Evolutionary conservation across 2,797 vertebrate genomes (phyloP), one percentile per base, ranked within the genome.

Genomic region (Avahi laniger): DNA sequence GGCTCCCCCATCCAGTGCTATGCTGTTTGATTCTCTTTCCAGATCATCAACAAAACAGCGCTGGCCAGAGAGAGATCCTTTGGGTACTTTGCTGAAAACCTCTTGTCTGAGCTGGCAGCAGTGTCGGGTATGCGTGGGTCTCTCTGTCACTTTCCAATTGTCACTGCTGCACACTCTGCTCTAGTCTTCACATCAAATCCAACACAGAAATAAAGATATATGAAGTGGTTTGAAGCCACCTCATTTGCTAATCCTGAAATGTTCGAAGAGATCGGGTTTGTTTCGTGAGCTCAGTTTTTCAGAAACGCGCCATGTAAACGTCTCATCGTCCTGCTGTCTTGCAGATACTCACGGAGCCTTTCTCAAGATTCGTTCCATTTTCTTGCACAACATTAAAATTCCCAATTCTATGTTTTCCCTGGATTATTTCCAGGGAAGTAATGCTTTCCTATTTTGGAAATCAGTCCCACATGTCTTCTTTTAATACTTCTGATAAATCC

Each of bases 371-470:
- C 91, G 84, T 92, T 96, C 88, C 94, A 83, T 95, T 97, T 96
- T 97, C 95, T 97, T 97, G 93, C 90, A 97, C 97, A 97, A 97
- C 93, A 94, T 93, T 97, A 92, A 94, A 97, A 97, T 94, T 96
- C 90, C 97, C 89, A 93, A 90, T 89, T 92, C 86, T 95, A 80
- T 97, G 96, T 97, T 97, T 97, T 97, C 95, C 92, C 96, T 98
- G 97, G 97, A 96, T 81, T 65, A 72, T 92, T 94, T 97, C 97
- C 97, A 98, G 90, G 81, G 83, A 96, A 97, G 93, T 85, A 92
- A 95, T 97, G 76, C 95, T 94, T 96, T 93, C 85, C 80, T 95
- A 89, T 91, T 94, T 95, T 96, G 93, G 93, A 98, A 96, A 97
- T 97, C 11, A 17, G 92, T 97, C 92, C 96, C 97, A 97, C 94